Evolutionary conservation across 2,888 invertebrate species (phyloP), one percentile per base, ranked within the genome.

Genomic region (Halocaridina rubra): DNA sequence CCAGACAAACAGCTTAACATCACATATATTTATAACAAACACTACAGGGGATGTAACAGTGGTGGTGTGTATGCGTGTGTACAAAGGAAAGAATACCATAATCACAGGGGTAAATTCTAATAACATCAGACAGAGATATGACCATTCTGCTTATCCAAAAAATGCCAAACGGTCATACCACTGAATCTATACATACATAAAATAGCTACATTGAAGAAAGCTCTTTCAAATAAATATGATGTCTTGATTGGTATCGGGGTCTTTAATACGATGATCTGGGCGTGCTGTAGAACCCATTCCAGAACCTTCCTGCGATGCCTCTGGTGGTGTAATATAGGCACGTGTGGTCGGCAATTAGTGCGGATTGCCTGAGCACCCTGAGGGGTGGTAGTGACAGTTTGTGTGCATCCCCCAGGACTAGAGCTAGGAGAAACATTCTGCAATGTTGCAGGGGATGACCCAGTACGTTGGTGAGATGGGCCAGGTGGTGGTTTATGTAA

Each of bases 401-500:
- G 29, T 57, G 75, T 32, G n/a, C 33, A 13, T 69, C 76, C 67
- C 22, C 82, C 85, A 29, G 81, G 80, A 59, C 80, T 80, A 22
- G 85, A 53, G 33, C 80, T 80, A 29, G 87, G 80, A 33, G 87
- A 82, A 22, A 86, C 84, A 77, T 87, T 88, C 67, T 88, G 87
- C 91, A 94, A 93, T 90, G 93, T 93, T 13, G 95, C 96, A 30
- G 96, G 96, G 89, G 96, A 96, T 89, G 96, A 96, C 79, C 96
- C 96, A 0, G 96, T 95, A 79, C 96, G 93, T 0, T 94, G 94
- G 91, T 96, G 96, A 79, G 94, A 79, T 46, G 64, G 81, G 10
- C 76, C 76, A n/a, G 46, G 46, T 8, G 72, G 19, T 7, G 81
- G 72, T 59, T 84, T 80, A 46, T 81, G 85, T 27, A 79, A 74